A percentile compares a stretch with the other conserved stretches of the same genome.
Evolutionary conservation across 2,888 invertebrate genomes (phyloP).

Genomic region (Trichogramma evanescens): DNA sequence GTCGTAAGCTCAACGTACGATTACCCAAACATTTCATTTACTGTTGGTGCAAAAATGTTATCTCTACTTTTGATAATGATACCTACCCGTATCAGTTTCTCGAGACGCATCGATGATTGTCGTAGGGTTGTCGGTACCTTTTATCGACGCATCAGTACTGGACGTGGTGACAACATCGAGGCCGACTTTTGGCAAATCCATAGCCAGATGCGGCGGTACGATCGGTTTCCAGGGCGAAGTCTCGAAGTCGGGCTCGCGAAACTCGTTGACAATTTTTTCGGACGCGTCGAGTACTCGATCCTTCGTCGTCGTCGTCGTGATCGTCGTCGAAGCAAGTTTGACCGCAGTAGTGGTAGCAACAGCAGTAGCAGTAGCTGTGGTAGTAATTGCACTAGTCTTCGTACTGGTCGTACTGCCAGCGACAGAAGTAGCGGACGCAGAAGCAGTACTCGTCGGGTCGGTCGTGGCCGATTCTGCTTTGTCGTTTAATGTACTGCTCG

Average conservation of each 20-base stretch:
- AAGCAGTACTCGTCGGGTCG: background rate
- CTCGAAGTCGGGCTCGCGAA: slow-evolving; percentile 39
- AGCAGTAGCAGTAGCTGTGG: background rate
- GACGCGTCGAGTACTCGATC: background rate
- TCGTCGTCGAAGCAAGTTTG: background rate
- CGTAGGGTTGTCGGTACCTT: background rate
- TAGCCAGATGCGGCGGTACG: slow-evolving; percentile 35
- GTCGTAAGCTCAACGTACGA: background rate
- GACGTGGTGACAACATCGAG: slow-evolving; percentile 14
- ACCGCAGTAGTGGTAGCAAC: background rate
- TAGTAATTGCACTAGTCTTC: background rate
- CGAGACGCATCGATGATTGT: background rate
- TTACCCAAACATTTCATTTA: background rate
- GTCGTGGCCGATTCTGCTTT: background rate
- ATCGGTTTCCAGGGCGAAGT: slow-evolving; percentile 45
- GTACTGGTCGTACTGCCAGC: background rate
- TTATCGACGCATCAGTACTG: background rate
- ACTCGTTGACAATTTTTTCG: slow-evolving; percentile 31
- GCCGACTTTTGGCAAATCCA: slow-evolving; percentile 30
- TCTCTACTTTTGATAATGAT: too few relatives aligned
- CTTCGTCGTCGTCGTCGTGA: slow-evolving; percentile 4
- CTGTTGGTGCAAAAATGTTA: too few relatives aligned
- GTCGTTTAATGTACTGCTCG: background rate
- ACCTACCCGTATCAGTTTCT: too few relatives aligned
- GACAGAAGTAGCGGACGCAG: background rate